phyloP scores from a whole-genome alignment of 2,113 vertebrate species.

The Nesogale talazaci region DNA sequence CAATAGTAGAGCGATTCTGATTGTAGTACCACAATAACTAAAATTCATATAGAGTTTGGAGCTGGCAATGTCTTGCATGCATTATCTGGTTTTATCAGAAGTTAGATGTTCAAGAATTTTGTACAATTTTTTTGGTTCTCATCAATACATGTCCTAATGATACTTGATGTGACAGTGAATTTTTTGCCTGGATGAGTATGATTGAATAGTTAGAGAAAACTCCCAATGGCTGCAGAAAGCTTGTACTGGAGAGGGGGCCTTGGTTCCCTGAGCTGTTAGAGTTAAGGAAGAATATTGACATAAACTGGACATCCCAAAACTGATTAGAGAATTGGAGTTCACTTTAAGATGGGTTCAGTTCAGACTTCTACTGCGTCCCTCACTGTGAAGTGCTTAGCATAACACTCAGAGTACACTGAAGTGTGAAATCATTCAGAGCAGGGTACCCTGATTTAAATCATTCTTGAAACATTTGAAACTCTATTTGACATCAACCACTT shows the following conservation, averaged over 20 bases:
- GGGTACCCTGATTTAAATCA: too few species aligned
- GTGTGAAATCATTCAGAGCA: neutral
- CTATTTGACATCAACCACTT: neutral
- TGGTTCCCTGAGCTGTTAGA: neutral
- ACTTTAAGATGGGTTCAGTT: neutral
- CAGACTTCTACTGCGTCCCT: neutral
- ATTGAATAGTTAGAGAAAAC: neutral
- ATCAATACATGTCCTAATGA: neutral
- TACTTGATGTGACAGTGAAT: neutral
- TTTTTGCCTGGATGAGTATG: neutral
- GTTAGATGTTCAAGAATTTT: neutral
- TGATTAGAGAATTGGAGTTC: neutral
- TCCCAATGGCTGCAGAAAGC: neutral
- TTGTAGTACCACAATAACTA: too few species aligned
- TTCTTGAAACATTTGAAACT: neutral
- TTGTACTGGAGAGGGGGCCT: neutral
- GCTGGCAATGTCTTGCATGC: neutral
- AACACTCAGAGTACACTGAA: neutral
- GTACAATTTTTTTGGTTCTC: neutral
- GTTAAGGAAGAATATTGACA: neutral
- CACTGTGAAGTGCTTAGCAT: neutral
- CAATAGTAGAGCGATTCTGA: too few species aligned
- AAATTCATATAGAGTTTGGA: neutral
- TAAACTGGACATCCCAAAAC: neutral
- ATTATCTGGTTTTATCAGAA: neutral